Percentiles rank a stretch among this genome's conserved stretches.
Evolutionary conservation across 2,113 vertebrate genomes (phyloP).

Genomic region (Campylomormyrus numenius): DNA sequence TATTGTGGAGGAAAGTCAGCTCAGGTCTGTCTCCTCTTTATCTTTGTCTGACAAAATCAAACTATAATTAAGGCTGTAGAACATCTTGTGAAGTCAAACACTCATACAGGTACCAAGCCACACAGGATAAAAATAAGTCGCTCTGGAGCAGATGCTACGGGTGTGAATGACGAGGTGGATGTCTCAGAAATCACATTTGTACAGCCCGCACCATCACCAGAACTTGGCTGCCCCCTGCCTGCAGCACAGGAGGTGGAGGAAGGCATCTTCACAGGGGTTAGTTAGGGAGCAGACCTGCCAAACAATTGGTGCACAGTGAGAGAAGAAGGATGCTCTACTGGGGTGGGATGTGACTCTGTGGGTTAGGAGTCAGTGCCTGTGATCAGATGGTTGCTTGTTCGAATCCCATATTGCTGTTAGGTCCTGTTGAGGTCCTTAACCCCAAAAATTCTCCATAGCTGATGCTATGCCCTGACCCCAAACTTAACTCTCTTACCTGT

Average conservation of each 20-base stretch:
- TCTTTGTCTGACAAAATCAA: constrained; percentile 3
- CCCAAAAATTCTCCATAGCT: neutral
- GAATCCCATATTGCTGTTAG: neutral
- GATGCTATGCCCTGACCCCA: neutral
- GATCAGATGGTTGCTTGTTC: neutral
- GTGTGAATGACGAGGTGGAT: neutral
- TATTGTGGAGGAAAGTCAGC: neutral
- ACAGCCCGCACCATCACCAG: neutral
- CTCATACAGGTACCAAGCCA: neutral
- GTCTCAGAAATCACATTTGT: neutral
- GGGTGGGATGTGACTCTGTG: neutral
- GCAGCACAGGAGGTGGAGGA: neutral
- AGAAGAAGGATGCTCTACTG: neutral
- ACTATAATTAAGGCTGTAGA: constrained; percentile 4
- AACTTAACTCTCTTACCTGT: neutral
- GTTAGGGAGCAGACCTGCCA: neutral
- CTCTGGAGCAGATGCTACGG: neutral
- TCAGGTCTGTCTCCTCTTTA: neutral
- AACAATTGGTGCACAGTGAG: neutral
- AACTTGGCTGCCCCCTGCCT: neutral
- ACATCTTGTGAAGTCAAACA: neutral
- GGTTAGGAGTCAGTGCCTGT: neutral
- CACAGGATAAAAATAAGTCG: neutral
- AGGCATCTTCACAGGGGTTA: neutral
- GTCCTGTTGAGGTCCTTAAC: neutral